Percentiles rank a stretch among this genome's conserved stretches.
phyloP scores from a whole-genome alignment of 2,888 invertebrate species.

The Cordilura impudica region DNA sequence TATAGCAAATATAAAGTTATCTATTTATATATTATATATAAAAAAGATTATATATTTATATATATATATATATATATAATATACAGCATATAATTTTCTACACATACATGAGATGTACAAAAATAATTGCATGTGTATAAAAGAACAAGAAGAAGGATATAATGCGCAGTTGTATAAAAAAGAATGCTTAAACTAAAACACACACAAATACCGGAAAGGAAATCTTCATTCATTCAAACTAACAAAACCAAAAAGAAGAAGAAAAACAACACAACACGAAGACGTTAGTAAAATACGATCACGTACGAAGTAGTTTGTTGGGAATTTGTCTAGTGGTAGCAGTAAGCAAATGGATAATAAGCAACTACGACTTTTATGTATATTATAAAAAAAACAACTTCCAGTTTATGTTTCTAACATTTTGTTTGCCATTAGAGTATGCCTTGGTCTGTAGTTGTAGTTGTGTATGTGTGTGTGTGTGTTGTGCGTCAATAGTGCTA shows the following conservation, averaged over 20 bases:
- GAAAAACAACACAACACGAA: conserved; percentile 44
- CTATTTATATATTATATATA: conserved; percentile 48
- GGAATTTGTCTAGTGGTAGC: background rate
- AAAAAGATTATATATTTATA: conserved; percentile 28
- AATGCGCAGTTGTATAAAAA: conserved; percentile 62
- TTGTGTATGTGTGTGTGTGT: background rate
- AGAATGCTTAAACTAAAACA: conserved; percentile 46
- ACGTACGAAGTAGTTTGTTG: conserved; percentile 24
- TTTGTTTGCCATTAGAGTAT: background rate
- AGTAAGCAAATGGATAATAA: conserved; percentile 2
- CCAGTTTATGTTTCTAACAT: conserved; percentile 41
- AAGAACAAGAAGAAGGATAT: conserved; percentile 47
- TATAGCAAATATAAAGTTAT: conserved; percentile 28
- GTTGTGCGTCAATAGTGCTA: background rate
- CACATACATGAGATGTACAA: conserved; percentile 23
- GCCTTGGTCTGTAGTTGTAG: background rate
- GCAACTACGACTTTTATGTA: no score
- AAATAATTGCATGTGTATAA: conserved; percentile 19
- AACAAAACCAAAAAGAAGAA: conserved; percentile 45
- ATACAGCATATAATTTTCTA: conserved; percentile 62
- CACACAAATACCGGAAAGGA: conserved; percentile 24
- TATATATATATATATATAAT: conserved; percentile 22
- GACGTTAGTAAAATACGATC: conserved; percentile 41
- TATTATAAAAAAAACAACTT: conserved; percentile 49
- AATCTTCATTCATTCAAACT: conserved; percentile 54